These are phyloP conservation scores for Horisme vitalbata DNA, from an alignment of 2,888 invertebrate species.

Conservation along the genomic window DNA sequence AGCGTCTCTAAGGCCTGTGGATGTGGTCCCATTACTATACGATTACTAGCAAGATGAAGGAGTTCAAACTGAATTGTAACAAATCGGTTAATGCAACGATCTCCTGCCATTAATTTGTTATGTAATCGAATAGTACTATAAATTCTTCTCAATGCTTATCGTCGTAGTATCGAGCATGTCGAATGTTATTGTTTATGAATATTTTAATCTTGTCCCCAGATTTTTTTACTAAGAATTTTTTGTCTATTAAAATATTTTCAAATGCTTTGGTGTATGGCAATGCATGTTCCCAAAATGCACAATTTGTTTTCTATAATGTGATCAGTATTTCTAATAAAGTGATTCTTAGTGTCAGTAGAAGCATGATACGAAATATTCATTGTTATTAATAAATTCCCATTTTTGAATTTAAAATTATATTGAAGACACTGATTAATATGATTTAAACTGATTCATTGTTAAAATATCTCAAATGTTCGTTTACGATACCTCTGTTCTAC, in stretches of 20 bases:
- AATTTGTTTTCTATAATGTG: slow-evolving; percentile 27
- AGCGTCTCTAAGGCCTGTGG: slow-evolving; percentile 68
- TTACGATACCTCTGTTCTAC: slow-evolving; percentile 1
- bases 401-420: background rate
- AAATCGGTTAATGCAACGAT: background rate
- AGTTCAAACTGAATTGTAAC: slow-evolving; percentile 16
- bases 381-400: slow-evolving; percentile 1
- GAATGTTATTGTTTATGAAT: slow-evolving; percentile 41
- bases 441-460: background rate
- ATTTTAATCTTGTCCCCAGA: slow-evolving; percentile 25
- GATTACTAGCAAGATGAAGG: slow-evolving; percentile 49
- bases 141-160: slow-evolving; percentile 54
- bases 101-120: slow-evolving; percentile 8
- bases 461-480: background rate
- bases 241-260: slow-evolving; percentile 37
- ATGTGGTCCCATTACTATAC: slow-evolving; percentile 67
- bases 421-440: background rate
- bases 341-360: slow-evolving; percentile 27
- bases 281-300: slow-evolving; percentile 60
- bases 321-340: slow-evolving; percentile 25
- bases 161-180: slow-evolving; percentile 64
- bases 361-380: slow-evolving; percentile 31
- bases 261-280: slow-evolving; percentile 64
- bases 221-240: slow-evolving; percentile 26
- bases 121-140: slow-evolving; percentile 63